Evolutionary conservation across 2,113 vertebrate genomes (phyloP), one percentile per base, ranked within the genome.

Genomic region (Eurypyga helias): DNA sequence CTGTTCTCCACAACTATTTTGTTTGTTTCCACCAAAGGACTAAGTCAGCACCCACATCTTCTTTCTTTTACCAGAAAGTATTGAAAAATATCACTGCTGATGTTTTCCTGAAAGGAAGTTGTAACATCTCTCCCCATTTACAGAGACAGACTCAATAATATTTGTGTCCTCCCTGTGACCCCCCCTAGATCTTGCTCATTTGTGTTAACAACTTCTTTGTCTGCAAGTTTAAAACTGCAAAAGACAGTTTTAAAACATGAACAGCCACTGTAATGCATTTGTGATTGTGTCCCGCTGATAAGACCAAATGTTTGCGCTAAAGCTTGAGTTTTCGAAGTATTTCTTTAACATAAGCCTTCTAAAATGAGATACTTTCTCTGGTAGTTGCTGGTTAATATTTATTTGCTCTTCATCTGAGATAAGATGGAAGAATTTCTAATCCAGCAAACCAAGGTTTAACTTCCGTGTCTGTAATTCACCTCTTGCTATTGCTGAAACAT

Each of bases 81-180:
- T 5, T 80, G 36, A 31, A 87, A 85, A 65, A 6, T 60, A 31
- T 51, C 23, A 11, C 10, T 54, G 21, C 3, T 51, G 20, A 38
- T 71, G 17, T n/a, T 79, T 71, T 77, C 16, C 28, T 77, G 45
- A 89, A 67, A 81, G 11, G 33, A 24, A 13, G 16, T 55, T 49
- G 36, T 10, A 13, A 20, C 11, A 41, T 34, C 17, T 65, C 17
- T 54, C 58, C 41, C n/a, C 7, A 7, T 28, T 62, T 43, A 34
- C 19, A 45, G 38, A 61, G 16, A 36, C 7, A 18, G 2, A 28
- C 13, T 86, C 25, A 24, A 11, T 20, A 49, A 45, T n/a, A 62
- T 34, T 49, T 52, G 3, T 20, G 7, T 2, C 0, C 7, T 71
- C 31, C 3, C 1, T 45, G 14, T n/a, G 24, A 60, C 19, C 10